Base-by-base conservation (phyloP, 2,797 vertebrate genomes). In the Triplophysa yarkandensis region DNA sequence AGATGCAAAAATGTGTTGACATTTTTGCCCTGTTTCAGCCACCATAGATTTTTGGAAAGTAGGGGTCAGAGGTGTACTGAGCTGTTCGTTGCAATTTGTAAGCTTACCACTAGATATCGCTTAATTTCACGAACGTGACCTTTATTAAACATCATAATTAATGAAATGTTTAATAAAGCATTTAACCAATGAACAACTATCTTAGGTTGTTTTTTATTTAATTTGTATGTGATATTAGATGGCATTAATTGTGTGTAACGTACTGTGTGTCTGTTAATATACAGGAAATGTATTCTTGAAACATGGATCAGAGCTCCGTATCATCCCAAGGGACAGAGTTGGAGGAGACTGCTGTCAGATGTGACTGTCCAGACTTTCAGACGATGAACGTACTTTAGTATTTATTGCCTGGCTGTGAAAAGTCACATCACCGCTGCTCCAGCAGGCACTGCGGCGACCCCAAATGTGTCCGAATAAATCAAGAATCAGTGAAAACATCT, bases 281-380 rank as follows among this genome's bases (percentile, higher is more conserved):
- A 25, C 86, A 98, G 97, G 97, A 85, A 99, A 97, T 41, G 95
- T 99, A 83, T 99, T 98, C 87, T 88, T 99, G 64, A 99, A 99
- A 83, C 95, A 99, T 16, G 97, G 96, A 65, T 98, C 97, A 27
- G 96, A 99, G 87, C 93, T 99, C 48, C 91, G 96, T 78, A 91
- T 99, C 90, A 99, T 98, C 92, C 97, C 97, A 83, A 93, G 97
- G 91, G 97, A 99, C 87, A 85, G 96, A 85, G 96, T 99, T 83
- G 97, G 97, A 84, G 88, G 27, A 4, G 83, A 81, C 57, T 85
- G 81, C 39, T 91, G 84, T 87, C 84, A 80, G 66, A 77, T 81
- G 64, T 81, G 71, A 83, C 28, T 19, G 2, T 46, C 44, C 14
- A 17, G 52, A 14, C 44, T 19, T 6, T 52, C 57, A 71, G 72